A percentile compares a stretch with the other conserved stretches of the same genome.
phyloP scores from a whole-genome alignment of 2,113 vertebrate genomes.

The Apteryx mantelli region DNA sequence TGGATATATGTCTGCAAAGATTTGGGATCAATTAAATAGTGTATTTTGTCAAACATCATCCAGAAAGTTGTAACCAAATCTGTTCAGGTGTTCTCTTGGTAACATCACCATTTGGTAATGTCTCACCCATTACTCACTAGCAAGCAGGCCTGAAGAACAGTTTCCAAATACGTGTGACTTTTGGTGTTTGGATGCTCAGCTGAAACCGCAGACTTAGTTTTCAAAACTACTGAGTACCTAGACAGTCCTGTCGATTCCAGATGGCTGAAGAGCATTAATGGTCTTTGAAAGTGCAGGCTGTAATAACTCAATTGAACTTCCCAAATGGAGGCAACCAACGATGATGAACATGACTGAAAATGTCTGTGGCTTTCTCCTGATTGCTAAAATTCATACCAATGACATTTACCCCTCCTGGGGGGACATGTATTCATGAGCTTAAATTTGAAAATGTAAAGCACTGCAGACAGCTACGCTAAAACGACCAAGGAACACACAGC shows the following conservation, averaged over 20 bases:
- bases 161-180: not conserved
- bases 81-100: not conserved
- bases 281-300: not conserved
- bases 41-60: not conserved
- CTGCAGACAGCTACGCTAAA: not conserved
- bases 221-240: not conserved
- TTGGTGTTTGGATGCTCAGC: not conserved
- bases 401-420: not conserved
- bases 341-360: not conserved
- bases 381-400: not conserved
- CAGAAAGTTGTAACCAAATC: not conserved
- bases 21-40: not conserved
- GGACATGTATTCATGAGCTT: accelerated
- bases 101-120: no score
- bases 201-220: not conserved
- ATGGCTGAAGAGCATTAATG: not conserved
- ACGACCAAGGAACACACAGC: not conserved
- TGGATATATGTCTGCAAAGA: not conserved
- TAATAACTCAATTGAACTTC: not conserved
- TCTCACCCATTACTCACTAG: not conserved
- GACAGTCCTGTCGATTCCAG: not conserved
- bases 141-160: not conserved
- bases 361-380: not conserved
- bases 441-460: not conserved
- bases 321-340: not conserved